Evolutionary conservation across 1,140 invertebrate genomes (phyloP), one percentile per base, ranked within the genome.

Genomic region (Drosophila tristis): DNA sequence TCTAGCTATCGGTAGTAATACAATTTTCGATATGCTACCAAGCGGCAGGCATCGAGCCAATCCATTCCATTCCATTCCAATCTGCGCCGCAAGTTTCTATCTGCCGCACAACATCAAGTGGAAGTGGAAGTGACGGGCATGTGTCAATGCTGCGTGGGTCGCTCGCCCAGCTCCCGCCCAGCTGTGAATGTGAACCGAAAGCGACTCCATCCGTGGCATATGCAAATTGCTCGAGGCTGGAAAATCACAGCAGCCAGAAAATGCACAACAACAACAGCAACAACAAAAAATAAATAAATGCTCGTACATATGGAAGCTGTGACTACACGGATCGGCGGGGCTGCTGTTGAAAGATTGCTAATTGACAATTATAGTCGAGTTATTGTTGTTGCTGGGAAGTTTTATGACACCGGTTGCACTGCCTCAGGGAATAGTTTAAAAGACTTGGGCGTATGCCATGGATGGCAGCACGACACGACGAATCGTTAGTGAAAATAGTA

Each of bases 291-390:
- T 8, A 42, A 61, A 58, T 56, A 58, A n/a, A 48, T 26, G 6
- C 0, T 20, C 20, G 20, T 54, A 47, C 13, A 58, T 50, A 42
- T 77, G 71, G 71, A 74, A 78, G 71, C 74, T 78, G 59, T 74
- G 72, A 62, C 58, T 43, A 16, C 47, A 16, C 47, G 47, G 44
- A 43, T 29, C 9, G 42, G 35, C 9, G 42, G 26, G 29, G 39
- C 45, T 23, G 48, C 58, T 50, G 77, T 64, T 79, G 77, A 79
- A 79, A 79, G 73, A 62, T 77, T 73, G 77, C 77, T 79, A 79
- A 79, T 79, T 79, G 77, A 73, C 74, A 77, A 79, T 79, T 79
- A 73, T 54, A 47, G 71, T 51, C 44, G 45, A 54, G 57, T 77
- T 45, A 23, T 6, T 26, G 16, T 11, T 47, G 42, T 78, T 59